phyloP scores from a whole-genome alignment of 2,113 vertebrate species.

The Panthera uncia region DNA sequence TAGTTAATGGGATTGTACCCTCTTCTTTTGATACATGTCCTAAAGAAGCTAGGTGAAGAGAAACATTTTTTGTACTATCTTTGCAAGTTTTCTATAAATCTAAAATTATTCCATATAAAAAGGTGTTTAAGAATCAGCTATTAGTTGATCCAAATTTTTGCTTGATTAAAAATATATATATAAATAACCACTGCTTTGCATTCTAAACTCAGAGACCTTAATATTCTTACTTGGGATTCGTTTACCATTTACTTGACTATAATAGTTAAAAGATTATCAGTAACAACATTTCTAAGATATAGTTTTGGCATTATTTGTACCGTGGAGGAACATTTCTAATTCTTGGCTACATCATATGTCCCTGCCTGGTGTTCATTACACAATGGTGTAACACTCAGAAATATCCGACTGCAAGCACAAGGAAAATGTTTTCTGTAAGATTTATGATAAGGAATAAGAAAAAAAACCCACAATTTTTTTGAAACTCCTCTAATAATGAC shows the following conservation, averaged over 20 bases:
- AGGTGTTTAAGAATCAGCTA: background rate
- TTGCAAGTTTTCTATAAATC: background rate
- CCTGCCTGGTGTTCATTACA: slow-evolving; percentile 22
- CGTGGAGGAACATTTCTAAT: slow-evolving; percentile 23
- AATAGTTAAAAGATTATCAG: background rate
- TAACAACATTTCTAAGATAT: background rate
- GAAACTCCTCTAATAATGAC: background rate
- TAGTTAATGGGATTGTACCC: background rate
- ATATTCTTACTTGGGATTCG: slow-evolving; percentile 16
- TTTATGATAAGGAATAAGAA: slow-evolving; percentile 20
- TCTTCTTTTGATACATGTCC: background rate
- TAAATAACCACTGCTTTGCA: background rate
- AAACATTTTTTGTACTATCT: background rate
- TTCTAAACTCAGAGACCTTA: slow-evolving; percentile 17
- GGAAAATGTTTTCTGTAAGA: slow-evolving; percentile 38
- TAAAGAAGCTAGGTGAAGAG: background rate
- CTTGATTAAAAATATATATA: background rate
- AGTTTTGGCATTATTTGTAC: background rate
- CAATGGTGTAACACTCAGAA: background rate
- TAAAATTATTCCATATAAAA: background rate
- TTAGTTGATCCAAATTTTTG: background rate
- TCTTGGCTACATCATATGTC: background rate
- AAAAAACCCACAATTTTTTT: background rate
- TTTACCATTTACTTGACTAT: background rate
- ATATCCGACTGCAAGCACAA: slow-evolving; percentile 16